These are phyloP conservation scores for Reticulitermes speratus DNA, from an alignment of 1,140 invertebrate genomes.

Conservation along the genomic window DNA sequence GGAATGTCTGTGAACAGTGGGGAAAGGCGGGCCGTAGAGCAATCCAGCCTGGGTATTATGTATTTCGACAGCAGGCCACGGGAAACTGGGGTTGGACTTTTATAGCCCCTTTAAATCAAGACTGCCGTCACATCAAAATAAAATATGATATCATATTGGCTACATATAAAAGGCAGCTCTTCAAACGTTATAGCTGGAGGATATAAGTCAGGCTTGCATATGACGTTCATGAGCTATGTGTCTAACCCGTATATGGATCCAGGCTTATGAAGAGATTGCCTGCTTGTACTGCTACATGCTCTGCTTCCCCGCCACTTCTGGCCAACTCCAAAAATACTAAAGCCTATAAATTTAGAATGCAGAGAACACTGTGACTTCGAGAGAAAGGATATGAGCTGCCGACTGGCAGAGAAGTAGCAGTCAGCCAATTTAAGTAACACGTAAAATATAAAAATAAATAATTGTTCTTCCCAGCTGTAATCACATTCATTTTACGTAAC, in stretches of 20 bases:
- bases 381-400: too few species aligned
- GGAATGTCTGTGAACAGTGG: neutral
- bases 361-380: neutral
- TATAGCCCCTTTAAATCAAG: conserved; percentile 43
- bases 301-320: neutral
- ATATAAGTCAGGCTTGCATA: conserved; percentile 42
- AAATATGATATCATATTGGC: conserved; percentile 44
- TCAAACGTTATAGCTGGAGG: conserved; percentile 42
- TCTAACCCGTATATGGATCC: conserved; percentile 31
- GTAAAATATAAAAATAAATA: too few species aligned
- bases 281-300: neutral
- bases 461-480: too few species aligned
- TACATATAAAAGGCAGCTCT: conserved; percentile 40
- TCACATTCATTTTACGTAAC: too few species aligned
- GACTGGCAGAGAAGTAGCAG: too few species aligned
- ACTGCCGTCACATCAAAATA: conserved; percentile 44
- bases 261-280: conserved; percentile 22
- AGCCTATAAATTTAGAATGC: neutral
- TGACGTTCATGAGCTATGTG: conserved; percentile 41
- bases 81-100: conserved; percentile 39
- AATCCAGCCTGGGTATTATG: conserved; percentile 15
- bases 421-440: too few species aligned
- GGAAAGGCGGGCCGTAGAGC: neutral
- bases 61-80: conserved; percentile 26
- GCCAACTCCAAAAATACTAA: neutral